These are phyloP conservation scores for Andrena marginata DNA, from an alignment of 2,888 invertebrate genomes.

Conservation along the genomic window DNA sequence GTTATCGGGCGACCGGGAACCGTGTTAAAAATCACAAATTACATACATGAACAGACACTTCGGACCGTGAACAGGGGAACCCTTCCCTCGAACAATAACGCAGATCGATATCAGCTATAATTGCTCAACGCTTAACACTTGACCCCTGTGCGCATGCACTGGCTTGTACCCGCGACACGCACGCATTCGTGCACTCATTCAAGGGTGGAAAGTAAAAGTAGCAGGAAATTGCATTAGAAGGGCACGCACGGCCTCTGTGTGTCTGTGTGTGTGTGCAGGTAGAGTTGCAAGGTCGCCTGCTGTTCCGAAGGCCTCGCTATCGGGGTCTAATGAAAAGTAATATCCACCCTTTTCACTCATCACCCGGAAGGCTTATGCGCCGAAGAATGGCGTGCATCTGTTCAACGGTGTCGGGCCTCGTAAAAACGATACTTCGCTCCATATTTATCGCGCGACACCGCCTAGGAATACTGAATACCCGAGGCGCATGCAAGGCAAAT, in stretches of 20 bases:
- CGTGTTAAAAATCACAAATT: slow-evolving; percentile 36
- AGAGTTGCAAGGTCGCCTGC: slow-evolving; percentile 54
- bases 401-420: slow-evolving; percentile 14
- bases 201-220: slow-evolving; percentile 55
- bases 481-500: neutral
- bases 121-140: slow-evolving; percentile 64
- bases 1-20: neutral
- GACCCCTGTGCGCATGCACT: slow-evolving; percentile 58
- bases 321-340: slow-evolving; percentile 55
- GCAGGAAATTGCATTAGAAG: slow-evolving; percentile 61
- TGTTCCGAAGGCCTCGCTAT: slow-evolving; percentile 39
- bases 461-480: neutral
- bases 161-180: slow-evolving; percentile 31
- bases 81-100: slow-evolving; percentile 46
- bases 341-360: slow-evolving; percentile 37
- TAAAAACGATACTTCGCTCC: slow-evolving; percentile 23
- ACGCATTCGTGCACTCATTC: slow-evolving; percentile 25
- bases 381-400: slow-evolving; percentile 11
- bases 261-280: slow-evolving; percentile 27
- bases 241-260: slow-evolving; percentile 20
- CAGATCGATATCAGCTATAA: slow-evolving; percentile 65
- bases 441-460: slow-evolving; percentile 5
- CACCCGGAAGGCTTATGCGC: slow-evolving; percentile 14
- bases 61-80: slow-evolving; percentile 12
- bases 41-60: slow-evolving; percentile 18